A percentile compares a stretch with the other conserved stretches of the same genome.
phyloP scores from a whole-genome alignment of 64 coral and sea anemone genomes.

The Porites australiensis region DNA sequence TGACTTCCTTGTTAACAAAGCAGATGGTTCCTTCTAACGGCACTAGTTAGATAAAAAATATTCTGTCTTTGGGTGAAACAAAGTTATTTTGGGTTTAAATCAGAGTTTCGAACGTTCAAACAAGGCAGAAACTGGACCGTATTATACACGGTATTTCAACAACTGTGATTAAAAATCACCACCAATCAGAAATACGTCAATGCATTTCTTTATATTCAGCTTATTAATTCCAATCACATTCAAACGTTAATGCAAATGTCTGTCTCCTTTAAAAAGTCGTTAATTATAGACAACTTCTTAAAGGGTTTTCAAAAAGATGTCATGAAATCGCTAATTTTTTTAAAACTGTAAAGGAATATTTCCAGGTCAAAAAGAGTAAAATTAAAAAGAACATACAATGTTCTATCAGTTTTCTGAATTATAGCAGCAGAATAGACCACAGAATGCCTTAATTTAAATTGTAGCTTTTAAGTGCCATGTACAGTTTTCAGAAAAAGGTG shows the following conservation, averaged over 20 bases:
- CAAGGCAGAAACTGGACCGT: neutral
- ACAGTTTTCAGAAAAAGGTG: neutral
- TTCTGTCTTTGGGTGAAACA: too few relatives aligned
- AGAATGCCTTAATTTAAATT: neutral
- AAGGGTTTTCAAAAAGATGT: neutral
- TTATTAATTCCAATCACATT: neutral
- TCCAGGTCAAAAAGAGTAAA: neutral
- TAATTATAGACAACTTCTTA: slow-evolving; percentile 5
- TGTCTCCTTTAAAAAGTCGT: neutral
- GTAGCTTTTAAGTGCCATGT: neutral
- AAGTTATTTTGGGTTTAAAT: too few relatives aligned
- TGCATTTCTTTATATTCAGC: neutral
- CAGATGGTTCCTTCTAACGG: too few relatives aligned
- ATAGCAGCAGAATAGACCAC: neutral
- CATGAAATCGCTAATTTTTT: neutral
- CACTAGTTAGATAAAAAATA: too few relatives aligned
- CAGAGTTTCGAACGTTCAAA: too few relatives aligned
- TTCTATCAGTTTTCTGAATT: neutral
- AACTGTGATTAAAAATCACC: too few relatives aligned
- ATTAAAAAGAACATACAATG: neutral
- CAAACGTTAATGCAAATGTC: neutral
- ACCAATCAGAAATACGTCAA: neutral
- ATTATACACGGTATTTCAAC: neutral
- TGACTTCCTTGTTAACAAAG: too few relatives aligned
- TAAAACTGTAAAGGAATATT: neutral